Conservation (phyloP, 2,113 vertebrate genomes). For the Microtus montanus region DNA sequence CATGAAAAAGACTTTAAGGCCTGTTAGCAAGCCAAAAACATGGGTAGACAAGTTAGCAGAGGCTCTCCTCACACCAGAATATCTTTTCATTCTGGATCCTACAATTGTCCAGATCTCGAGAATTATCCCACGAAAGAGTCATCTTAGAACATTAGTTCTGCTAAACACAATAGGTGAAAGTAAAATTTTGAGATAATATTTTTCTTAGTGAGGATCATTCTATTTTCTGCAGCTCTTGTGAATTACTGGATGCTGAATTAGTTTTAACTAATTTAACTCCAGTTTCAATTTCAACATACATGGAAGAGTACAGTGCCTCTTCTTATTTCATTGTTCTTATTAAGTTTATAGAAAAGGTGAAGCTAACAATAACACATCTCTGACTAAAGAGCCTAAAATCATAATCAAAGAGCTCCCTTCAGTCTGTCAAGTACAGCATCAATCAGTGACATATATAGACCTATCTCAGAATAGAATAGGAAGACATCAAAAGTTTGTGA, state of each 20-base stretch:
- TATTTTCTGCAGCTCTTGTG: not conserved
- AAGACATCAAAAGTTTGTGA: not conserved
- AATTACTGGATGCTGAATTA: not conserved
- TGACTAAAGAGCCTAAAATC: slow-evolving; percentile 46
- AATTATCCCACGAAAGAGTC: not conserved
- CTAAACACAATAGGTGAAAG: not conserved
- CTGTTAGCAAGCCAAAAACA: not conserved
- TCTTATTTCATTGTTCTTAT: not conserved
- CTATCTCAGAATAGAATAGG: not conserved
- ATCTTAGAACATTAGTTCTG: not conserved
- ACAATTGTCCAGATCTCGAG: not conserved
- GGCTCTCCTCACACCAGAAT: no score
- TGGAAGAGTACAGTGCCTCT: not conserved
- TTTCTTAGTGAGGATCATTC: not conserved
- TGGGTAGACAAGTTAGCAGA: not conserved
- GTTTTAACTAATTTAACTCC: not conserved
- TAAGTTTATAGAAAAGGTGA: not conserved
- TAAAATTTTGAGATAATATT: not conserved
- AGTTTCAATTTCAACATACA: not conserved
- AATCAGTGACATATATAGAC: not conserved
- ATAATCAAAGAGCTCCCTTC: slow-evolving; percentile 16
- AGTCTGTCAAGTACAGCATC: not conserved
- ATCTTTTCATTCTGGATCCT: not conserved
- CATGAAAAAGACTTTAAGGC: not conserved
- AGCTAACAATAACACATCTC: not conserved